Base-by-base conservation (phyloP, 2,797 vertebrate genomes). In the Coracias cyanogaster region DNA sequence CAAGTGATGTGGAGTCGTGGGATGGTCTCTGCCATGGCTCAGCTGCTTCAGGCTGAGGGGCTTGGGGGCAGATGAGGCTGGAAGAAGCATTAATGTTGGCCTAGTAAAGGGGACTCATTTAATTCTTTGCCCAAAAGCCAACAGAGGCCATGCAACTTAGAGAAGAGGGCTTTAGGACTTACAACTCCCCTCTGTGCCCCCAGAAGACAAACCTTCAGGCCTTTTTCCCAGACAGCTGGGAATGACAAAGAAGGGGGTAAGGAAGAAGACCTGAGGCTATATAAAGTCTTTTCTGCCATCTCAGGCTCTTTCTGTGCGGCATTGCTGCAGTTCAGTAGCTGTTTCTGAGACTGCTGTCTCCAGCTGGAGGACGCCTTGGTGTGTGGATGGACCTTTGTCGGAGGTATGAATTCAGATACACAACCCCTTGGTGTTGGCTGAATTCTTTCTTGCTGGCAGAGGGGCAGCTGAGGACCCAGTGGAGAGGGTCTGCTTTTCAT, bases 401-500 rank as follows among this genome's bases (percentile, higher is more conserved):
- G 31, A 33, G 45, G 48, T 11, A 41, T 39, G 37, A 67, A 81
- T 78, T 46, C 48, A 33, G 52, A 11, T n/a, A 6, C 11, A 4
- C 13, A 51, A 39, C 6, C 21, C 41, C 6, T 4, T 16, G 2
- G 37, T 6, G 19, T 4, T 21, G 19, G 19, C 2, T 69, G 61
- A 21, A 21, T 22, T 26, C 35, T 37, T 25, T 35, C 33, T 22
- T 58, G 28, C 52, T 78, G 69, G 5, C 7, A 28, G 48, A 1
- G 8, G 35, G 43, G 54, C 14, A 29, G 79, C 3, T 20, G 33
- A 66, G 24, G 49, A 65, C 19, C 37, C 4, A 1, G 4, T 35
- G 72, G 60, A 29, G 60, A 28, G 4, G 13, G 0, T 1, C 28
- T 57, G 35, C n/a, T 78, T 70, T 43, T 22, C 15, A 4, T 1